A percentile compares a stretch with the other conserved stretches of the same genome.
Conservation (phyloP, 2,888 invertebrate species). For the Drosophila fulvimacula region DNA sequence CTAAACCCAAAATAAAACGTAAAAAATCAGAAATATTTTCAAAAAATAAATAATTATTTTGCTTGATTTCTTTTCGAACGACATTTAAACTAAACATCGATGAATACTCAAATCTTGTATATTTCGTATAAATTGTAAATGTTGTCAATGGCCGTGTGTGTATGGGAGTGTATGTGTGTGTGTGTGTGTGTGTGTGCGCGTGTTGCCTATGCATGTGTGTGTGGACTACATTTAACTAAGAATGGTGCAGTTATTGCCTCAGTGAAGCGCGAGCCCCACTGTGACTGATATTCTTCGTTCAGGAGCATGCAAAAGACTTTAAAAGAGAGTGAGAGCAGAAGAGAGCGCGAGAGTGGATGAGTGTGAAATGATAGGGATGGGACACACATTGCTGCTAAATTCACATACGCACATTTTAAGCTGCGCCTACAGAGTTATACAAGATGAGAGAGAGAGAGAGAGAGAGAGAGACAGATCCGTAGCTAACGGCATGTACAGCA, state of each 20-base stretch:
- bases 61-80: conserved; percentile 54
- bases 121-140: conserved; percentile 31
- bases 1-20: conserved; percentile 20
- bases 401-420: conserved; percentile 4
- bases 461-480: conserved; percentile 18
- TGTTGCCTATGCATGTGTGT: conserved; percentile 39
- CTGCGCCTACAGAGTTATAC: neutral
- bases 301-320: conserved; percentile 56
- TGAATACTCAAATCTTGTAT: conserved; percentile 34
- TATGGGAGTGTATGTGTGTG: conserved; percentile 13
- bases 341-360: conserved; percentile 17
- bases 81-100: conserved; percentile 79
- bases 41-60: conserved; percentile 5
- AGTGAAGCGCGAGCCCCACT: conserved; percentile 50
- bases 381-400: conserved; percentile 40
- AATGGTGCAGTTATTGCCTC: conserved; percentile 64
- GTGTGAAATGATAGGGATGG: conserved; percentile 37
- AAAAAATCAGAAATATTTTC: conserved; percentile 1
- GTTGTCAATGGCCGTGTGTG: conserved; percentile 26
- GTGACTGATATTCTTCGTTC: conserved; percentile 52
- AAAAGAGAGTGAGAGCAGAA: conserved; percentile 16
- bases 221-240: conserved; percentile 64
- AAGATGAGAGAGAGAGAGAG: neutral
- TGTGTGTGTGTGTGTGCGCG: conserved; percentile 22
- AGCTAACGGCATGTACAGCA: conserved; percentile 52